phyloP scores from a whole-genome alignment of 2,797 vertebrate species.

The Galaxias olidus region DNA sequence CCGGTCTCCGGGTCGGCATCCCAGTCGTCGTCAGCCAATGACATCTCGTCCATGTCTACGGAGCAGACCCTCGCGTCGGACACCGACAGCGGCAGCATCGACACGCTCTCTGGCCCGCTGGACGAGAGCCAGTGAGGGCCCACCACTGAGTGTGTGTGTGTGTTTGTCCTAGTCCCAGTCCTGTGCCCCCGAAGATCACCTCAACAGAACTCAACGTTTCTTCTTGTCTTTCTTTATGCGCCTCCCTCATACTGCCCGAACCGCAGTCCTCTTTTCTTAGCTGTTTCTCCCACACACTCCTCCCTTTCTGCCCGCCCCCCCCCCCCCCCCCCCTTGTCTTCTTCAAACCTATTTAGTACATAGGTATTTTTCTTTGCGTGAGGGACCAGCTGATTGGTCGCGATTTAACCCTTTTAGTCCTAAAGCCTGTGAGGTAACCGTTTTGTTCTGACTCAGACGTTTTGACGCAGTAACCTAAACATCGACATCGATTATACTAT shows the following conservation, averaged over 20 bases:
- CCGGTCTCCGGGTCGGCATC: slow-evolving; percentile 87
- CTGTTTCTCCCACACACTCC: neutral
- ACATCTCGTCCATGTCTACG: slow-evolving; percentile 99
- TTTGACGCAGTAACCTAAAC: no score
- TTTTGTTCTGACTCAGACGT: no score
- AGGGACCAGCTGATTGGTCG: slow-evolving; percentile 16
- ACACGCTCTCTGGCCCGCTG: slow-evolving; percentile 88
- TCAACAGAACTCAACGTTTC: slow-evolving; percentile 30
- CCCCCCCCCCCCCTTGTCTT: slow-evolving; percentile 16
- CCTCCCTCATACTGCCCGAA: neutral
- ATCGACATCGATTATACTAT: slow-evolving; percentile 34
- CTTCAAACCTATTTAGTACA: slow-evolving; percentile 35
- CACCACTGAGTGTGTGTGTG: slow-evolving; percentile 12
- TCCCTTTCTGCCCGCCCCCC: neutral
- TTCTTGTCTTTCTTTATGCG: slow-evolving; percentile 15
- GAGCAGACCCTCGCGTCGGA: slow-evolving; percentile 97
- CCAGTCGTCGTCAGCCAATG: slow-evolving; percentile 95
- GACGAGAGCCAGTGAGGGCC: slow-evolving; percentile 89
- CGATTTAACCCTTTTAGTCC: neutral
- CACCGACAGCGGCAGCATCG: slow-evolving; percentile 97
- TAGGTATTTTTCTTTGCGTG: slow-evolving; percentile 61
- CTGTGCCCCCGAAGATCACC: slow-evolving; percentile 6
- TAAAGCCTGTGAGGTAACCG: no score
- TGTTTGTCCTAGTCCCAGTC: slow-evolving; percentile 7
- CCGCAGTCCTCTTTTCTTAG: no score